Evolutionary conservation across 2,797 vertebrate genomes (phyloP).

Genomic region (Tadarida brasiliensis): DNA sequence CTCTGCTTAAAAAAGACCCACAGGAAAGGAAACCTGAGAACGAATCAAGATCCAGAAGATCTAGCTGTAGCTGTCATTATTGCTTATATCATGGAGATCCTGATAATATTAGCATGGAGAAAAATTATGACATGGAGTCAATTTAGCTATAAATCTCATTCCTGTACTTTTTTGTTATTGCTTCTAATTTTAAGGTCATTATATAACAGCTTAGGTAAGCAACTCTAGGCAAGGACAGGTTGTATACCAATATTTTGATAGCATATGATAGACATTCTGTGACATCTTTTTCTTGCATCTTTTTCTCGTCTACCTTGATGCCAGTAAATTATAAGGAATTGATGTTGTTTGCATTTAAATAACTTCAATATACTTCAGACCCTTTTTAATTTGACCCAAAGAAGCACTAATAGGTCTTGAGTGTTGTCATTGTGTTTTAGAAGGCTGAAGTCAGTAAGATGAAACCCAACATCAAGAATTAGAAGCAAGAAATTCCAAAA

Average conservation of each 20-base stretch:
- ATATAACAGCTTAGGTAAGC: not conserved
- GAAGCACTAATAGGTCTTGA: not conserved
- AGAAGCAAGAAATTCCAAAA: not conserved
- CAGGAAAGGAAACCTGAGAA: too few species aligned
- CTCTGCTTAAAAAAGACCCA: too few species aligned
- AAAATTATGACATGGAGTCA: not conserved
- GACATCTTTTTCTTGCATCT: too few species aligned
- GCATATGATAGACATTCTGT: not conserved
- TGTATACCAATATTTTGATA: not conserved
- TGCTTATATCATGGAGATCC: not conserved
- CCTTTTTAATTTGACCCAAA: not conserved
- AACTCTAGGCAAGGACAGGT: not conserved
- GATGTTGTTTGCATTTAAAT: not conserved
- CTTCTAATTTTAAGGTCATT: not conserved
- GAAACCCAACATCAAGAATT: not conserved
- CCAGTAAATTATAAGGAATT: not conserved
- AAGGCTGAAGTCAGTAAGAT: not conserved
- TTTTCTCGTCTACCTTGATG: too few species aligned
- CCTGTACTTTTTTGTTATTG: not conserved
- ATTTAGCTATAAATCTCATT: not conserved
- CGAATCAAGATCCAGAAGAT: not conserved
- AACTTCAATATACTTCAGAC: not conserved
- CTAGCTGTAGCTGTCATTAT: conserved; percentile 35
- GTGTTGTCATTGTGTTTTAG: not conserved
- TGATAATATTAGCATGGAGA: not conserved